Evolutionary conservation across 92 coral and sea anemone species (phyloP), one percentile per base, ranked within the genome.

Genomic region (Zoanthus solanderi): DNA sequence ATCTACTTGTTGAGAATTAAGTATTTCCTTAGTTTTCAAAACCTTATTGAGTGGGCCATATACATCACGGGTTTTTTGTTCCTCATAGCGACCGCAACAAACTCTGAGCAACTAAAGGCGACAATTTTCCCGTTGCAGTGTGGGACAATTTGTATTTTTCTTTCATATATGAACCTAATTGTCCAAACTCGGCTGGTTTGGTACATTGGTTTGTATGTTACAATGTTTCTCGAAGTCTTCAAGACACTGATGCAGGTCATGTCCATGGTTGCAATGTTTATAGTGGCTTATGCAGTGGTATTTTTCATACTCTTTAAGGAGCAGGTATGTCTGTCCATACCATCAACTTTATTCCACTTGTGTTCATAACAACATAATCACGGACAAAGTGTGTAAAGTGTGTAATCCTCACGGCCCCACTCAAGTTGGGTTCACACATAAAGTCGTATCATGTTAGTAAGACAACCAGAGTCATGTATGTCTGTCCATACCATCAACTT

Each of bases 211-310:
- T 86, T 95, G 86, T 95, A 95, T 76, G 95, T 95, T 71, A 94
- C 98, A 4, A 95, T 95, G 98, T 95, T 95, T 57, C 83, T 92
- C 11, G 98, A 94, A 77, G 95, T 95, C 56, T 87, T 93, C 75
- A 90, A 77, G 87, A 95, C 98, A 2, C 86, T 95, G 72, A 34
- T 92, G 69, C 90, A 90, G 50, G 93, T 95, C 16, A 88, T 92
- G 87, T 84, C 87, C 14, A 77, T 95, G 85, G 84, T 87, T 67
- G 17, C 87, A 23, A 63, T 95, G 93, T 95, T 95, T 28, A 67
- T 92, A 13, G 68, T 94, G 8, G 95, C 95, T 3, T 95, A 92
- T 78, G 91, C 98, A 0, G 75, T 92, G 47, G 98, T 94, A 15
- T 95, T 95, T 83, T 94, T 44, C 88, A 94, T 95, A 57, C 81